Conservation (phyloP, 2,888 invertebrate genomes). For the Toxonevra muliebris region DNA sequence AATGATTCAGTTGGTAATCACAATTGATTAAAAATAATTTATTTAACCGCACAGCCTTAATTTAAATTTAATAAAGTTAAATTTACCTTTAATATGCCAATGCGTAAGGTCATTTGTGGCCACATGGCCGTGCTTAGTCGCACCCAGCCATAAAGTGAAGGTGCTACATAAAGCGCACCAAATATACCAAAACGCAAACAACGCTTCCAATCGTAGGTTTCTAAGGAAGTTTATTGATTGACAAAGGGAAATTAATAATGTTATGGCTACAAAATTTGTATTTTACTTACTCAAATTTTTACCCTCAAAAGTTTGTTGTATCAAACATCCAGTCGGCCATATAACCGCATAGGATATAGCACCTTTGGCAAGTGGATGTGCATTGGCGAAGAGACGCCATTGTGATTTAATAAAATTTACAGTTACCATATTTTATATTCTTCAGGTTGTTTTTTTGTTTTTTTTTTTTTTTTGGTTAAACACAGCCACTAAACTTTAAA, state of each 20-base stretch:
- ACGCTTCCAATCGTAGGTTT: conserved; percentile 73
- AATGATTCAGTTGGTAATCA: too few species aligned
- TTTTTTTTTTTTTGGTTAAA: background rate
- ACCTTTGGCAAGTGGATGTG: conserved; percentile 67
- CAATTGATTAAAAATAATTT: too few species aligned
- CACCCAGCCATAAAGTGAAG: conserved; percentile 82
- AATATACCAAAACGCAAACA: conserved; percentile 78
- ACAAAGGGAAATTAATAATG: background rate
- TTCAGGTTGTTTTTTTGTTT: conserved; percentile 11
- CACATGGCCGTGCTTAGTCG: conserved; percentile 77
- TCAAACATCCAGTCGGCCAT: conserved; percentile 78
- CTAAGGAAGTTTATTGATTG: conserved; percentile 49
- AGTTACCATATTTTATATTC: conserved; percentile 21
- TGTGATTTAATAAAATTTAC: conserved; percentile 40
- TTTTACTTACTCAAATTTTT: conserved; percentile 69
- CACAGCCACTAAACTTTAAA: background rate
- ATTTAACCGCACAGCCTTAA: too few species aligned
- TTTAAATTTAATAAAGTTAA: background rate
- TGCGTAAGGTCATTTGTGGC: conserved; percentile 76
- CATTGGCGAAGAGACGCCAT: conserved; percentile 40
- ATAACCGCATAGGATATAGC: conserved; percentile 74
- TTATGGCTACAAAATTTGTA: background rate
- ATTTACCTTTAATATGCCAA: conserved; percentile 75
- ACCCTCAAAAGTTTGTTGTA: conserved; percentile 77
- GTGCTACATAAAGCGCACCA: conserved; percentile 82